Conservation (phyloP, 2,888 invertebrate genomes). For the Laothoe populi region DNA sequence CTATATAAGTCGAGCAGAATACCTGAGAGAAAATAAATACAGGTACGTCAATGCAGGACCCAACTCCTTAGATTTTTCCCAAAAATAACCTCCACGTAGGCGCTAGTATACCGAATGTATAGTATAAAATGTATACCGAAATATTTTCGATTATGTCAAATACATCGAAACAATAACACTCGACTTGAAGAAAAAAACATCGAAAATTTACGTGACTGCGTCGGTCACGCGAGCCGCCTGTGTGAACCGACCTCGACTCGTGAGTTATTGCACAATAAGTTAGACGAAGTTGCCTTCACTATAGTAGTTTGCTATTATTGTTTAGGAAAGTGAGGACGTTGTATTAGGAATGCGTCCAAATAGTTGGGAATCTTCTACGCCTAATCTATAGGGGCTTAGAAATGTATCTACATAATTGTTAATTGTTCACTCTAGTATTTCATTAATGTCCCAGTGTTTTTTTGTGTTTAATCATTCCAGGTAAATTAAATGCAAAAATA, state of each 20-base stretch:
- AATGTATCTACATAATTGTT: conserved; percentile 7
- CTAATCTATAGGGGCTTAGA: neutral
- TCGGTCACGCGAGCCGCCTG: conserved; percentile 8
- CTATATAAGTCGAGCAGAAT: too few relatives aligned
- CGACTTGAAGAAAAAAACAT: conserved; percentile 7
- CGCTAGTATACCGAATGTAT: too few relatives aligned
- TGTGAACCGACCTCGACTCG: conserved; percentile 30
- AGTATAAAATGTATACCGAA: neutral
- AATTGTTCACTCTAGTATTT: too few relatives aligned
- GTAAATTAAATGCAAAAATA: too few relatives aligned
- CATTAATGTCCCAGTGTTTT: too few relatives aligned
- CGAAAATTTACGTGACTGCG: conserved; percentile 28
- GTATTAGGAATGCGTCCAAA: conserved; percentile 29
- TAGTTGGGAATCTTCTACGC: conserved; percentile 34
- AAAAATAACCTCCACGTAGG: too few relatives aligned
- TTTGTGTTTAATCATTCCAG: too few relatives aligned
- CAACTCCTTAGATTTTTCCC: too few relatives aligned
- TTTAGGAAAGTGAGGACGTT: conserved; percentile 36
- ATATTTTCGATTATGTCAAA: neutral
- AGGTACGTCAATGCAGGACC: too few relatives aligned
- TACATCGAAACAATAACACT: neutral
- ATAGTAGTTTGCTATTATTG: conserved; percentile 37
- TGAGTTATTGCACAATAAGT: conserved; percentile 56
- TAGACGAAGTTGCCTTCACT: conserved; percentile 40
- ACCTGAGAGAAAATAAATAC: too few relatives aligned